Percentiles rank a stretch among this genome's conserved stretches.
phyloP scores from a whole-genome alignment of 2,888 invertebrate genomes.

The Frankliniella fusca region DNA sequence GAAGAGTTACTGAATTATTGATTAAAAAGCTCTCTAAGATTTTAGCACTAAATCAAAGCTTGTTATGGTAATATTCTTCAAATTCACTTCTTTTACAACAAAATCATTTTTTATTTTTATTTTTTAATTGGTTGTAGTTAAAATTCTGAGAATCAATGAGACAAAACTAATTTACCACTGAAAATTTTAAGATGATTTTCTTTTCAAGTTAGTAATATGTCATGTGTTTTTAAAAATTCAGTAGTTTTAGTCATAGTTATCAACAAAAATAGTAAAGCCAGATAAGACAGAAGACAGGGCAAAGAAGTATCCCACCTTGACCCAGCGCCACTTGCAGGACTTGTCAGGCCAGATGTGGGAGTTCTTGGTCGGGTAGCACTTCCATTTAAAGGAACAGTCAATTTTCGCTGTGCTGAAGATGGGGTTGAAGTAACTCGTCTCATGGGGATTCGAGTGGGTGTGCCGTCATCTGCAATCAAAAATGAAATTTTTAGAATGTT shows the following conservation, averaged over 20 bases:
- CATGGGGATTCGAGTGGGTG: conserved; percentile 74
- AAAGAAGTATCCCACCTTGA: conserved; percentile 57
- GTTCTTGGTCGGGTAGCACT: conserved; percentile 59
- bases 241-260: too few species aligned
- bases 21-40: not conserved
- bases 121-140: too few species aligned
- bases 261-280: too few species aligned
- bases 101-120: too few species aligned
- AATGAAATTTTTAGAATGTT: conserved; percentile 29
- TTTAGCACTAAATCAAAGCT: not conserved
- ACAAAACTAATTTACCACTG: too few species aligned
- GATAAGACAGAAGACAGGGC: not conserved
- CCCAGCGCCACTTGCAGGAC: conserved; percentile 63
- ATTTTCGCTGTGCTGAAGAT: conserved; percentile 54
- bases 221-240: too few species aligned
- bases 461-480: conserved; percentile 61
- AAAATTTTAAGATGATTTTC: too few species aligned
- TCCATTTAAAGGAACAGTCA: conserved; percentile 53
- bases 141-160: too few species aligned
- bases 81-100: conserved; percentile 31
- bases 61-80: not conserved
- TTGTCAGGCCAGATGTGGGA: conserved; percentile 66
- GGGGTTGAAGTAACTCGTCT: conserved; percentile 40
- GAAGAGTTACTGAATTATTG: conserved; percentile 31
- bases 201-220: too few species aligned